Percentiles rank a stretch among this genome's conserved stretches.
phyloP scores from a whole-genome alignment of 2,888 invertebrate species.

The Anthrax anthrax region DNA sequence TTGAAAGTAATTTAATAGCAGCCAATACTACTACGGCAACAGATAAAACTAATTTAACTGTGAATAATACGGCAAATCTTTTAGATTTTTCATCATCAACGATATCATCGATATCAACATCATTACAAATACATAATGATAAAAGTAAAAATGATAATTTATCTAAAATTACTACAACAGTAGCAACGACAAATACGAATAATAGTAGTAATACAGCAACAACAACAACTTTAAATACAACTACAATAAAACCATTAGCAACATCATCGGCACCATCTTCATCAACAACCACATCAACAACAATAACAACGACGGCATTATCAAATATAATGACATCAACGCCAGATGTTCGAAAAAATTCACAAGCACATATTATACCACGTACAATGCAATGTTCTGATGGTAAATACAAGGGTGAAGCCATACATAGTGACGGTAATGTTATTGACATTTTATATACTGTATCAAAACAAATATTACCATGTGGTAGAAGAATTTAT shows the following conservation, averaged over 20 bases:
- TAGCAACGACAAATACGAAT: not conserved
- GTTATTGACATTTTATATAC: conserved; percentile 33
- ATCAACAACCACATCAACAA: conserved; percentile 11
- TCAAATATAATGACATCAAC: conserved; percentile 11
- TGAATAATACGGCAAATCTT: not conserved
- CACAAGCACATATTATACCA: conserved; percentile 6
- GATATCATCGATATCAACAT: conserved; percentile 9
- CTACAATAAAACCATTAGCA: too few species aligned
- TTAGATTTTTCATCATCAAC: not conserved
- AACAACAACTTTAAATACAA: not conserved
- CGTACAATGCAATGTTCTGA: conserved; percentile 13
- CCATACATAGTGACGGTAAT: conserved; percentile 20
- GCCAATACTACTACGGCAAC: not conserved
- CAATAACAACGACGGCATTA: not conserved
- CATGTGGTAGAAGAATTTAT: conserved; percentile 39
- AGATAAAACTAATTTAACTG: not conserved
- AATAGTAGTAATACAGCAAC: too few species aligned
- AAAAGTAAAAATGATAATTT: not conserved
- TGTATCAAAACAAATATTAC: conserved; percentile 38
- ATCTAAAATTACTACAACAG: not conserved
- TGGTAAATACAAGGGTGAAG: conserved; percentile 20
- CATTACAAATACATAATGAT: conserved; percentile 3
- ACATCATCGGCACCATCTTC: not conserved
- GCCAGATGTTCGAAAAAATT: conserved; percentile 8
- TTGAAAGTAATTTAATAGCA: not conserved